phyloP scores from a whole-genome alignment of 2,888 invertebrate genomes.

The Odontothrips loti region DNA sequence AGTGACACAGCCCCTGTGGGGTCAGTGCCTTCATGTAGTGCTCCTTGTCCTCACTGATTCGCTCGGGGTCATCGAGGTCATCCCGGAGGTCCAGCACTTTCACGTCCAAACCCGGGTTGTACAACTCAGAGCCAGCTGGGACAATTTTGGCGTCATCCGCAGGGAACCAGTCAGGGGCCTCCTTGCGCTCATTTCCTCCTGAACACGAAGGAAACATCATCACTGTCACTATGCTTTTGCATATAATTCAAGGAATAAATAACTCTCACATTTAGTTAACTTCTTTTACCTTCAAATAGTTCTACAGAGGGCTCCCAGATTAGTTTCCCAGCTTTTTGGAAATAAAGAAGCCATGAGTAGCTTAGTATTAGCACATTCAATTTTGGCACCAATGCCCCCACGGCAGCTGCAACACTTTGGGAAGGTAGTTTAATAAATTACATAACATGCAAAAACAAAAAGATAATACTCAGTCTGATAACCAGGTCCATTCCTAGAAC shows the following conservation, averaged over 20 bases:
- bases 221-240: neutral
- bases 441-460: neutral
- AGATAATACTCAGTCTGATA: neutral
- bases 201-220: neutral
- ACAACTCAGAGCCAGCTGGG: neutral
- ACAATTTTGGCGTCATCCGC: neutral
- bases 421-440: neutral
- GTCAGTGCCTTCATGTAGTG: neutral
- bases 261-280: neutral
- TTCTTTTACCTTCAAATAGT: neutral
- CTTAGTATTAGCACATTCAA: neutral
- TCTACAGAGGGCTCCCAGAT: neutral
- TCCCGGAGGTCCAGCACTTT: neutral
- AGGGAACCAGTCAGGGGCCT: neutral
- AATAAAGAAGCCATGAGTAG: neutral
- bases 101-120: neutral
- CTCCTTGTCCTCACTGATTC: neutral
- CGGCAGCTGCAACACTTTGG: neutral
- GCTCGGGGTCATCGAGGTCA: neutral
- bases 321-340: neutral
- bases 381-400: neutral
- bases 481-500: neutral
- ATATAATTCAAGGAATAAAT: neutral
- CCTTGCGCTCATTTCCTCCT: neutral
- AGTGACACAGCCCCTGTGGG: neutral